These are phyloP conservation scores for Caenorhabditis remanei DNA, from an alignment of 1,140 invertebrate species.

Conservation along the genomic window DNA sequence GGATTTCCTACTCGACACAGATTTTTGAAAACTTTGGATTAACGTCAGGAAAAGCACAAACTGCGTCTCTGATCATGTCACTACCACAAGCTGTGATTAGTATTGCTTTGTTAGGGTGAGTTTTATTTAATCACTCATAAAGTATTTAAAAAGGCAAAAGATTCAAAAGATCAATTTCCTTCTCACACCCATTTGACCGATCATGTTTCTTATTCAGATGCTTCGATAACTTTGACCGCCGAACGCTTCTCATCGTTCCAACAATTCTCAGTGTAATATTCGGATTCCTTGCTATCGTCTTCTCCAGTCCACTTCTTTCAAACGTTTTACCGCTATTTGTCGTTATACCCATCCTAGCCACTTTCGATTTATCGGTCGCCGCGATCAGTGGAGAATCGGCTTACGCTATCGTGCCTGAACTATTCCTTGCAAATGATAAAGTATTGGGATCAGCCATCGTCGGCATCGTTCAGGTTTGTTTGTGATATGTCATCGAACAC, in stretches of 20 bases:
- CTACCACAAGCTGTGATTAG: slow-evolving; percentile 57
- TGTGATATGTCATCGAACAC: not conserved
- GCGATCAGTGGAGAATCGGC: slow-evolving; percentile 62
- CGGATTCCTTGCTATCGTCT: slow-evolving; percentile 48
- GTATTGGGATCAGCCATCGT: slow-evolving; percentile 59
- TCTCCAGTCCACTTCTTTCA: slow-evolving; percentile 7
- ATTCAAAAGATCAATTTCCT: too few species aligned
- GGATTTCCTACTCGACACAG: slow-evolving; percentile 62
- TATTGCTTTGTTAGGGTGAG: slow-evolving; percentile 41
- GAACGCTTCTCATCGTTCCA: slow-evolving; percentile 59
- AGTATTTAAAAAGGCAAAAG: too few species aligned
- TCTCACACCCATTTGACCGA: too few species aligned
- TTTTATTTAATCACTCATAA: not conserved
- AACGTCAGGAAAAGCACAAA: slow-evolving; percentile 43
- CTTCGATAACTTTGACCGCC: slow-evolving; percentile 60
- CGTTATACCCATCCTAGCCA: slow-evolving; percentile 56
- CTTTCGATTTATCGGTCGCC: slow-evolving; percentile 59
- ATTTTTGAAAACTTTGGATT: slow-evolving; percentile 62
- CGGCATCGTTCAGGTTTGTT: slow-evolving; percentile 59
- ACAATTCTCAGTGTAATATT: slow-evolving; percentile 54
- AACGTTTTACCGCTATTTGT: not conserved
- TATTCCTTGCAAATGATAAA: slow-evolving; percentile 61
- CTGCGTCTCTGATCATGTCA: slow-evolving; percentile 50
- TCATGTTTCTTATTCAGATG: not conserved
- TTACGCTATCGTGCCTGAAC: slow-evolving; percentile 63